These are phyloP conservation scores for Myrmecophaga tridactyla DNA, from an alignment of 2,113 vertebrate genomes.

Conservation along the genomic window DNA sequence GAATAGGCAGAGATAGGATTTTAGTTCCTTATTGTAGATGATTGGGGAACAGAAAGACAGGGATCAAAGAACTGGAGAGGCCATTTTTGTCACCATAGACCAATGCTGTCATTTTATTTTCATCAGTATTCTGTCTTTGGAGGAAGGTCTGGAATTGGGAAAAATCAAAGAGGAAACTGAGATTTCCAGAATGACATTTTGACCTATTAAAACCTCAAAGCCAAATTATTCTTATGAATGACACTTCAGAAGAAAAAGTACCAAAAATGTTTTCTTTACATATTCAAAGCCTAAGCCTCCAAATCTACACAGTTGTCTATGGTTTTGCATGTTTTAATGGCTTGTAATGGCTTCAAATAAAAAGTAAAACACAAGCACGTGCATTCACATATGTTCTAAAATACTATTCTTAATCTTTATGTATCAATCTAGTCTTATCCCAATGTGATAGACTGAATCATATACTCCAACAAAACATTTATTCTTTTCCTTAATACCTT, in stretches of 20 bases:
- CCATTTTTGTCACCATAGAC: background rate
- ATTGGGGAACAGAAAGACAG: background rate
- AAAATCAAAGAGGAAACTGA: background rate
- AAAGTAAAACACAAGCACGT: background rate
- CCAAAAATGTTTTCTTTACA: background rate
- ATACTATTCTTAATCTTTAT: background rate
- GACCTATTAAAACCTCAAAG: constrained; percentile 49
- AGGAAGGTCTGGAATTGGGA: background rate
- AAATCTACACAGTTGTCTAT: background rate
- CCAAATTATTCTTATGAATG: constrained; percentile 35
- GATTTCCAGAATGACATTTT: constrained; percentile 29
- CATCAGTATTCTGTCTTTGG: background rate
- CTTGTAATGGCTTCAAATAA: background rate
- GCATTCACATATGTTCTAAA: background rate
- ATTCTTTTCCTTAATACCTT: too few species aligned
- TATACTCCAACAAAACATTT: too few species aligned
- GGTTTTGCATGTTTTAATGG: constrained; percentile 14
- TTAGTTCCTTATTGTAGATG: background rate
- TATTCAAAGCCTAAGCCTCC: background rate
- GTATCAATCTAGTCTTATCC: background rate
- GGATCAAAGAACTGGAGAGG: background rate
- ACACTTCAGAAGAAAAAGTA: background rate
- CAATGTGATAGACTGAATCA: background rate
- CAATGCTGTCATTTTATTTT: background rate
- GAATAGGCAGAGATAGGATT: background rate